Base-by-base conservation (phyloP, 2,888 invertebrate genomes). In the Apotomis betuletana region DNA sequence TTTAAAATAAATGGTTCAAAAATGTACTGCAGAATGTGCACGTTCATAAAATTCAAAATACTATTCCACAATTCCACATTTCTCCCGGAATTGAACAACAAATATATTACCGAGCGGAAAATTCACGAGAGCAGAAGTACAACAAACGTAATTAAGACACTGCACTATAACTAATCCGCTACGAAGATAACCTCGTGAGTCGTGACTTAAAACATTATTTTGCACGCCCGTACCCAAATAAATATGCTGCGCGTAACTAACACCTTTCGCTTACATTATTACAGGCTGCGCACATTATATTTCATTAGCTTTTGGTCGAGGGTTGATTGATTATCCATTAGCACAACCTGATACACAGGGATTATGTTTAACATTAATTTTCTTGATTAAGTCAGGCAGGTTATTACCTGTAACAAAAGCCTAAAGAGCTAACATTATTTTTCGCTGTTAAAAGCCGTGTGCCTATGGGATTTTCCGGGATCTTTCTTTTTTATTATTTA, bases 261-360 rank as follows among this genome's bases (percentile, higher is more conserved):
- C 52, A 52, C 58, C 69, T 69, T 62, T 57, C 62, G 64, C 44
- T 64, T 59, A 70, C 44, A 70, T 44, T 57, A 58, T 49, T 63
- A 10, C 52, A 54, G 38, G 55, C 36, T 61, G 41, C 44, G 55
- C 49, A 27, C 49, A 67, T 71, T 67, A 62, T 57, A 67, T 61
- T 71, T 71, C 61, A 71, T 67, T 67, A 52, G 51, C n/a, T 55
- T 61, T 61, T 55, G 60, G 61, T 71, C 51, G 67, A 49, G 41
- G 51, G 38, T 61, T 71, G 57, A 67, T 71, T 67, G 61, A 62
- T 62, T 67, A 67, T 61, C 71, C 67, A 52, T 70, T 59, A 64
- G 63, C 63, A 63, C 52, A 44, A 58, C 44, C n/a, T 54, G 59
- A 59, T 65, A 64, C 51, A 70, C 44, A 54, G 44, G 49, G 59